Evolutionary conservation across 2,797 vertebrate genomes (phyloP), one percentile per base, ranked within the genome.

Genomic region (Acrossocheilus fasciatus): DNA sequence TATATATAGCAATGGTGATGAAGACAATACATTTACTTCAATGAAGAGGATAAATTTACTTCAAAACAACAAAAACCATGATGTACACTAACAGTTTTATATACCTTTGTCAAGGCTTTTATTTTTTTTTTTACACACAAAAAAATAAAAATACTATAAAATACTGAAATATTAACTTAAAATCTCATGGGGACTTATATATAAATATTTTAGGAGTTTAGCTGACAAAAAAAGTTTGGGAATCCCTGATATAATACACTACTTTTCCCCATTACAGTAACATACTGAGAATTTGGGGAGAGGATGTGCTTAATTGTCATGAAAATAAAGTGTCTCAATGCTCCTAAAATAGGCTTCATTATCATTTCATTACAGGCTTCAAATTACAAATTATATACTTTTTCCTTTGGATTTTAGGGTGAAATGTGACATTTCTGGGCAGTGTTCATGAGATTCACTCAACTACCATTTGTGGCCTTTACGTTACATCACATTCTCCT

Each of bases 241-340:
- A 59, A 59, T n/a, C 18, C 20, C 23, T 78, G 23, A 78, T 41
- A 26, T n/a, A 78, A 59, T 39, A 59, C 23, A 17, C 36, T 26
- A 17, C 7, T n/a, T 41, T 14, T 9, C 12, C 36, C 2, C 20
- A 78, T 17, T n/a, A n/a, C 20, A 59, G 52, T 17, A 9, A 9
- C 20, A 59, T n/a, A 57, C 18, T 39, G 34, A 39, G 6, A 78
- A 15, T 59, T 78, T 59, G 12, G 52, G 36, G 3, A 59, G 52
- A 77, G 12, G 76, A 78, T 59, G 76, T 26, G 68, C 36, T 23
- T 78, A n/a, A 78, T 26, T 78, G 34, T 41, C 76, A 59, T 59
- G 12, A 41, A 59, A 78, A 59, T 41, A 41, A 78, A 59, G 52
- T 41, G 36, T 41, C 52, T 78, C 41, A 17, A 59, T 9, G 0